A percentile compares a stretch with the other conserved stretches of the same genome.
These are phyloP conservation scores for Lathronympha strigana DNA, from an alignment of 2,888 invertebrate genomes.

Conservation along the genomic window DNA sequence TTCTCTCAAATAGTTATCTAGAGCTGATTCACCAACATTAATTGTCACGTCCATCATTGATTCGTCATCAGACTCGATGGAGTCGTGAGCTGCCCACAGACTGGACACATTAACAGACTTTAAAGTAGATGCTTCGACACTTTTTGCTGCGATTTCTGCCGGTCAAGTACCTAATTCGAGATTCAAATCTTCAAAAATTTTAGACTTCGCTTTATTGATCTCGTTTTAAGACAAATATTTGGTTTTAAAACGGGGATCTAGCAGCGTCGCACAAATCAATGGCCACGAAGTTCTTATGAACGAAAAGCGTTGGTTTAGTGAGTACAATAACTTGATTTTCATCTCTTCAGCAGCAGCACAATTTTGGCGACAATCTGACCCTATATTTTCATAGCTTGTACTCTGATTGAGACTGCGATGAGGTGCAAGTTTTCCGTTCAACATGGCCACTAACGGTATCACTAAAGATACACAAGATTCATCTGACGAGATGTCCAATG, in stretches of 20 bases:
- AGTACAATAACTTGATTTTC: neutral
- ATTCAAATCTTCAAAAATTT: neutral
- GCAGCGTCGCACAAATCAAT: neutral
- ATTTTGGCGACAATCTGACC: neutral
- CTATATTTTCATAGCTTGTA: too few species aligned
- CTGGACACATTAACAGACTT: neutral
- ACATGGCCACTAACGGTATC: neutral
- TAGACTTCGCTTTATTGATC: neutral
- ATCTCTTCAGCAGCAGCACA: too few species aligned
- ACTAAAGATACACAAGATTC: neutral
- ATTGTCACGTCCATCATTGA: neutral
- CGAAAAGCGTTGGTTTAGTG: neutral
- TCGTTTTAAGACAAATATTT: neutral
- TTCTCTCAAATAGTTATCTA: too few species aligned
- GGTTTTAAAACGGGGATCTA: neutral
- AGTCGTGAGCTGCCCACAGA: neutral
- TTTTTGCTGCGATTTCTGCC: neutral
- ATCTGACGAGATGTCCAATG: neutral
- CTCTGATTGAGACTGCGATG: neutral
- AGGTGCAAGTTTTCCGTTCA: neutral
- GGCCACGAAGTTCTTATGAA: neutral
- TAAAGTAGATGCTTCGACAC: neutral
- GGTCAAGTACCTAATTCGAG: neutral
- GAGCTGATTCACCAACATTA: too few species aligned
- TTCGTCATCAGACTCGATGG: neutral